Conservation (phyloP, 2,113 vertebrate species). For the Phoenicopterus ruber region DNA sequence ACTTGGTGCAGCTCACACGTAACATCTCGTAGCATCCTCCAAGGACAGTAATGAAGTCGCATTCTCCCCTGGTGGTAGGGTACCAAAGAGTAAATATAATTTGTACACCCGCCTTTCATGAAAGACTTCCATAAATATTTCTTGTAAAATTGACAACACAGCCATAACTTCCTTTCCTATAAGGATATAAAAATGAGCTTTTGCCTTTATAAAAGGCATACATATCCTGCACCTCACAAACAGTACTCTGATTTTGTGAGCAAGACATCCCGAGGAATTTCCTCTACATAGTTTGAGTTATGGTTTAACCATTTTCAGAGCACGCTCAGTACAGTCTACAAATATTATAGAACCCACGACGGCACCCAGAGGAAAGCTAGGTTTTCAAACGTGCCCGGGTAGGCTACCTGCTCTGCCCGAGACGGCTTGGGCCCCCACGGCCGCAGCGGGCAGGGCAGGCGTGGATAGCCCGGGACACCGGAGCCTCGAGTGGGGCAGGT, state of each 20-base stretch:
- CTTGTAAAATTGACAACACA: not conserved
- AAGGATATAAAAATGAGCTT: conserved; percentile 56
- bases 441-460: not conserved
- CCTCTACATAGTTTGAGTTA: not conserved
- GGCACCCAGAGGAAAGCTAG: not conserved
- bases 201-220: conserved; percentile 73
- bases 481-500: not conserved
- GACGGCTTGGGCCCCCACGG: not conserved
- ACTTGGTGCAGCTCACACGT: not conserved
- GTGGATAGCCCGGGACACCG: not conserved
- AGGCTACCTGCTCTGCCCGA: not conserved
- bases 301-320: not conserved
- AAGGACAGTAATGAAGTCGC: conserved; percentile 33
- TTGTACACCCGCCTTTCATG: conserved; percentile 12
- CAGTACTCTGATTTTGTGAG: conserved; percentile 7
- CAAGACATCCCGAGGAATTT: conserved; percentile 64
- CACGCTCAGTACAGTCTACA: not conserved
- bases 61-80: not conserved
- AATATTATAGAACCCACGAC: conserved; percentile 3
- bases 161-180: conserved; percentile 62
- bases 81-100: conserved; percentile 43
- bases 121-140: not conserved
- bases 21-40: conserved; percentile 36
- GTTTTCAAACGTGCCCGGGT: not conserved
- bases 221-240: conserved; percentile 21